Percentiles rank a stretch among this genome's conserved stretches.
Conservation (phyloP, 2,888 invertebrate species). For the Lasioglossum lativentre region DNA sequence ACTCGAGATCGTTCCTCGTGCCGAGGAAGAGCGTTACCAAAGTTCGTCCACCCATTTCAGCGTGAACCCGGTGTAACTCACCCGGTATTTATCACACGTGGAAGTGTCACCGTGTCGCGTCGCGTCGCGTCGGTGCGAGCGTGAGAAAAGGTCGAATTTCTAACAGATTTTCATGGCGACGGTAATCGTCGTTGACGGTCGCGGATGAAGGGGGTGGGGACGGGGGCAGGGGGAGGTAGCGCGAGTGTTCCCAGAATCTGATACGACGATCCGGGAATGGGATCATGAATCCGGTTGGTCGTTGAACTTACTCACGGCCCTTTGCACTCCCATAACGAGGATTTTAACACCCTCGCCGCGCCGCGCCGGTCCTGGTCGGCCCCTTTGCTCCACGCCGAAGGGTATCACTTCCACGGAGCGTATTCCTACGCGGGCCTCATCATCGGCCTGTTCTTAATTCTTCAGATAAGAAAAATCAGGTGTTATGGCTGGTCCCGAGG, state of each 20-base stretch:
- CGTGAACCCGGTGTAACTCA: constrained; percentile 3
- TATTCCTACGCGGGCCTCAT: constrained; percentile 49
- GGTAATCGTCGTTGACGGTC: constrained; percentile 51
- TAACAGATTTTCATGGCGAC: constrained; percentile 48
- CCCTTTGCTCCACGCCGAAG: constrained; percentile 65
- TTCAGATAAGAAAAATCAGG: constrained; percentile 68
- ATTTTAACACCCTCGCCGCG: constrained; percentile 72
- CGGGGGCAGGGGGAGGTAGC: constrained; percentile 16
- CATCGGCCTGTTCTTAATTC: constrained; percentile 67
- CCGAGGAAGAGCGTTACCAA: background rate
- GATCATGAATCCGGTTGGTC: constrained; percentile 75
- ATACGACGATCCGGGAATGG: constrained; percentile 69
- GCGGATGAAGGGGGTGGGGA: constrained; percentile 12
- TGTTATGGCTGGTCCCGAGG: constrained; percentile 49
- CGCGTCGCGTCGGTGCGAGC: constrained; percentile 10
- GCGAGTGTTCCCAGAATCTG: constrained; percentile 66
- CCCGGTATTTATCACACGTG: constrained; percentile 12
- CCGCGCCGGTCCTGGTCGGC: constrained; percentile 49
- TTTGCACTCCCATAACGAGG: constrained; percentile 68
- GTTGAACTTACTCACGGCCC: constrained; percentile 72
- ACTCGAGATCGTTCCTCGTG: background rate
- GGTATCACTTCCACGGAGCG: constrained; percentile 66
- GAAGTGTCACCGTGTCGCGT: constrained; percentile 4
- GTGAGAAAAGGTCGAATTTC: constrained; percentile 61
- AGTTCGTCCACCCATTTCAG: background rate